These are phyloP conservation scores for Mionectes macconnelli DNA, from an alignment of 2,113 vertebrate species.

Conservation along the genomic window DNA sequence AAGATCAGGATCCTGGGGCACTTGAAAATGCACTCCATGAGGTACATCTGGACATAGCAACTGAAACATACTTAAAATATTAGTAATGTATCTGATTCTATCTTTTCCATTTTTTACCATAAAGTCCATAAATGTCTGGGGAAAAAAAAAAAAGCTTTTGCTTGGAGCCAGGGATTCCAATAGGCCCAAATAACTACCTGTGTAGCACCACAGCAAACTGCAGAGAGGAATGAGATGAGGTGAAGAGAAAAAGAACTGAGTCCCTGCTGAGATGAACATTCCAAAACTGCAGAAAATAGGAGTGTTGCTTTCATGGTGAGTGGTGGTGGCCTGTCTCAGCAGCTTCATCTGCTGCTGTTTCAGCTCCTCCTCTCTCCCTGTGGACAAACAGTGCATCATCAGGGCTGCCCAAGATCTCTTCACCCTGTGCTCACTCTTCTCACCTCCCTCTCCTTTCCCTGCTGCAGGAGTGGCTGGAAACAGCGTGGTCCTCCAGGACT, in stretches of 20 bases:
- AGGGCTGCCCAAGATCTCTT: not conserved
- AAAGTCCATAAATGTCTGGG: accelerated
- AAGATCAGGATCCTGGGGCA: not conserved
- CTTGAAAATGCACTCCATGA: accelerated
- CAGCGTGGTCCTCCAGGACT: not conserved
- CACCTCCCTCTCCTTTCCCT: not conserved
- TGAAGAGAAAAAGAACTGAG: accelerated
- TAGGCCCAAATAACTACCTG: accelerated
- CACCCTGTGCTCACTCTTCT: accelerated
- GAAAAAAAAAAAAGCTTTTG: accelerated
- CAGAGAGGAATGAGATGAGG: not conserved
- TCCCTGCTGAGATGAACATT: not conserved
- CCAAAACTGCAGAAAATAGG: not conserved
- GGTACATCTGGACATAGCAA: accelerated
- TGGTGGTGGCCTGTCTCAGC: no score
- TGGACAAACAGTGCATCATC: accelerated
- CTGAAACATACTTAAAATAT: not conserved
- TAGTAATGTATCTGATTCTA: not conserved
- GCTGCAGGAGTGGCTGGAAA: not conserved
- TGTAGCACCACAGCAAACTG: not conserved
- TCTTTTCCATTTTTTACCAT: not conserved
- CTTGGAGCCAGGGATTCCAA: not conserved
- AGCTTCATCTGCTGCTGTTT: not conserved
- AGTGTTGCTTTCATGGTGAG: accelerated
- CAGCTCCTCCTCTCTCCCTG: not conserved